Percentiles rank a stretch among this genome's conserved stretches.
These are phyloP conservation scores for Euplagia quadripunctaria DNA, from an alignment of 2,888 invertebrate genomes.

Conservation along the genomic window DNA sequence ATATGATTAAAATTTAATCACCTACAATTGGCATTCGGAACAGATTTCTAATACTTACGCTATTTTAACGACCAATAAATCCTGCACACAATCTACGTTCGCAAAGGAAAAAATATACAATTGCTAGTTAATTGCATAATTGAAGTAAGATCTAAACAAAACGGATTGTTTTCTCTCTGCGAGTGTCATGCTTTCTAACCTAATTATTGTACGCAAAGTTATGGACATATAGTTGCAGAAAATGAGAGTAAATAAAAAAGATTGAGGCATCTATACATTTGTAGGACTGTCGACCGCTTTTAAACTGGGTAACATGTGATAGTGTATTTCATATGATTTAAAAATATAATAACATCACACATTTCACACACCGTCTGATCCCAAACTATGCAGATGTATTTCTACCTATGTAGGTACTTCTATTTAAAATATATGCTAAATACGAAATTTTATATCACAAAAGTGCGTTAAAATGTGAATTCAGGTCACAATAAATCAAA, in stretches of 20 bases:
- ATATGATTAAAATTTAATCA: neutral
- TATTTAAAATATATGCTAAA: too few species aligned
- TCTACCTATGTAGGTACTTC: too few species aligned
- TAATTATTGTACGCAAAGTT: slow-evolving; percentile 53
- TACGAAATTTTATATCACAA: too few species aligned
- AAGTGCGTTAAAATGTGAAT: too few species aligned
- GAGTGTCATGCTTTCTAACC: slow-evolving; percentile 58
- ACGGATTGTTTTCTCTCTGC: slow-evolving; percentile 44
- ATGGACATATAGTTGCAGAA: slow-evolving; percentile 33
- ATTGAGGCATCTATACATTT: neutral
- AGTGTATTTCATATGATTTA: too few species aligned
- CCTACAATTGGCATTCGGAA: neutral
- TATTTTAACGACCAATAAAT: slow-evolving; percentile 16
- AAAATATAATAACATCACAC: too few species aligned
- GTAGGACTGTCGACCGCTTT: neutral
- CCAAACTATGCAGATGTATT: too few species aligned
- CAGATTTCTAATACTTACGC: slow-evolving; percentile 7
- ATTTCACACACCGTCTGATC: too few species aligned
- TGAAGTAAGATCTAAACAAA: slow-evolving; percentile 36
- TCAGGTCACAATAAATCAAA: too few species aligned
- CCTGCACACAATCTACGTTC: slow-evolving; percentile 13
- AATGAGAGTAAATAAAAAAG: slow-evolving; percentile 44
- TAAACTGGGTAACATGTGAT: neutral
- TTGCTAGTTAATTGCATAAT: slow-evolving; percentile 50
- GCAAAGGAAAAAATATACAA: slow-evolving; percentile 33